Percentiles rank a stretch among this genome's conserved stretches.
These are phyloP conservation scores for Grus americana DNA, from an alignment of 2,113 vertebrate species.

Conservation along the genomic window DNA sequence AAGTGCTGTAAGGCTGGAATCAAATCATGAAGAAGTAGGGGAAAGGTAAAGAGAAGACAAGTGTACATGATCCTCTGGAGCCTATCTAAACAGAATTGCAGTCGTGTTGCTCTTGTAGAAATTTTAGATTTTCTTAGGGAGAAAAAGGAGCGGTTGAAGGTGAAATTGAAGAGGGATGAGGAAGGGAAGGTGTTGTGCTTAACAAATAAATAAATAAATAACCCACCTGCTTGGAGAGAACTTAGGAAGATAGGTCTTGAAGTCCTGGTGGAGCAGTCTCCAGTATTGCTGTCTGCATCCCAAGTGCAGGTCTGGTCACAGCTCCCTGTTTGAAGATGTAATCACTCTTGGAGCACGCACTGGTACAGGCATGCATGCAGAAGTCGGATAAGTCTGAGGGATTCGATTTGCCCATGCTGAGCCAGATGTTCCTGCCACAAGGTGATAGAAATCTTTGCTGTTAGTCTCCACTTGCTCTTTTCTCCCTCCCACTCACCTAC, in stretches of 20 bases:
- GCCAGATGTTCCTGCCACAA: constrained; percentile 61
- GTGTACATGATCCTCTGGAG: not conserved
- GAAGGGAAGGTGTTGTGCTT: not conserved
- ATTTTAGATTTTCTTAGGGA: not conserved
- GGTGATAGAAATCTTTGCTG: constrained; percentile 37
- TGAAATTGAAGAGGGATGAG: not conserved
- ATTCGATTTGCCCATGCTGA: not conserved
- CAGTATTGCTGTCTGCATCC: not conserved
- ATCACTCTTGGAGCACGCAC: not conserved
- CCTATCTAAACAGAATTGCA: not conserved
- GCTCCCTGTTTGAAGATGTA: constrained; percentile 48
- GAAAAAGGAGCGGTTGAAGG: not conserved
- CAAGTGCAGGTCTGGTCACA: constrained; percentile 43
- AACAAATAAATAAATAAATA: not conserved
- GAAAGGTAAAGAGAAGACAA: not conserved
- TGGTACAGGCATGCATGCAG: constrained; percentile 28
- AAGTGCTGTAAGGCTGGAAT: not conserved
- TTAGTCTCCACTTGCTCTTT: constrained; percentile 60
- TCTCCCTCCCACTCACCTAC: constrained; percentile 46
- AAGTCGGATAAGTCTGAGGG: not conserved
- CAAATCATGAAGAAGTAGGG: not conserved
- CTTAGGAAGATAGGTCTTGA: not conserved
- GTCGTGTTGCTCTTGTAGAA: not conserved
- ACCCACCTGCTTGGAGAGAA: not conserved
- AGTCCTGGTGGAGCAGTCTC: not conserved